Percentiles rank a stretch among this genome's conserved stretches.
Conservation (phyloP, 30 jellyfish, hydroid and myxozoan genomes). For the Aurelia aurita region DNA sequence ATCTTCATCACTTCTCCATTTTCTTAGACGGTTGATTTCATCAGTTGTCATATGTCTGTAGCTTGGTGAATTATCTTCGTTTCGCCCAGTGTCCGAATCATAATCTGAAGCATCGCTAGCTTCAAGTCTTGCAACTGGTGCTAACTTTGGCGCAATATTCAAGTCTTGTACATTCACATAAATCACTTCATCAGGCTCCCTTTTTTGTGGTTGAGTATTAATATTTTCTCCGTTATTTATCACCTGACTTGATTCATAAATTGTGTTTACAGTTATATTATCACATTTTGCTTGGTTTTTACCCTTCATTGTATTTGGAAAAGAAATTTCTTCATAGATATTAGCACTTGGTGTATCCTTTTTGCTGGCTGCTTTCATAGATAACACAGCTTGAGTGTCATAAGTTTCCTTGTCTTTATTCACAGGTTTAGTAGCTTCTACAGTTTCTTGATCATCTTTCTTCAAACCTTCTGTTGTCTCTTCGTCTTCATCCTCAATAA, state of each 20-base stretch:
- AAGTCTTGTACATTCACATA: slow-evolving; percentile 77
- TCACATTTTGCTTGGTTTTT: slow-evolving; percentile 23
- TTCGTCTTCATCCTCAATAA: slow-evolving; percentile 31
- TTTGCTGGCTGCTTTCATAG: neutral
- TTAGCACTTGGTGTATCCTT: slow-evolving; percentile 3
- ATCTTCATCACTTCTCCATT: slow-evolving; percentile 86
- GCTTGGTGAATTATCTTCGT: slow-evolving; percentile 52
- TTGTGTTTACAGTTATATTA: slow-evolving; percentile 38
- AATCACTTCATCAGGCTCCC: slow-evolving; percentile 73
- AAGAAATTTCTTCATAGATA: slow-evolving; percentile 75
- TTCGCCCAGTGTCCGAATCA: slow-evolving; percentile 62
- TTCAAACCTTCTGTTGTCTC: slow-evolving; percentile 4
- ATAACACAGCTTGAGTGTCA: neutral
- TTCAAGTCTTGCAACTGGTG: slow-evolving; percentile 62
- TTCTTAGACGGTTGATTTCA: slow-evolving; percentile 71
- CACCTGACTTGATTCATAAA: slow-evolving; percentile 23
- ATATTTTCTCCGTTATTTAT: slow-evolving; percentile 3
- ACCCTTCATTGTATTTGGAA: slow-evolving; percentile 41
- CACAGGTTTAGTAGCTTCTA: slow-evolving; percentile 22
- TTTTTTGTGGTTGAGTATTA: slow-evolving; percentile 23
- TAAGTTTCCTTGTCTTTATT: neutral
- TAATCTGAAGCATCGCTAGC: slow-evolving; percentile 80
- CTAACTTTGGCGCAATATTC: slow-evolving; percentile 15
- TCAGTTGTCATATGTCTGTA: slow-evolving; percentile 88
- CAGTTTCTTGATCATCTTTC: neutral